phyloP scores from a whole-genome alignment of 2,113 vertebrate genomes.

The Microcebus tavaratra region DNA sequence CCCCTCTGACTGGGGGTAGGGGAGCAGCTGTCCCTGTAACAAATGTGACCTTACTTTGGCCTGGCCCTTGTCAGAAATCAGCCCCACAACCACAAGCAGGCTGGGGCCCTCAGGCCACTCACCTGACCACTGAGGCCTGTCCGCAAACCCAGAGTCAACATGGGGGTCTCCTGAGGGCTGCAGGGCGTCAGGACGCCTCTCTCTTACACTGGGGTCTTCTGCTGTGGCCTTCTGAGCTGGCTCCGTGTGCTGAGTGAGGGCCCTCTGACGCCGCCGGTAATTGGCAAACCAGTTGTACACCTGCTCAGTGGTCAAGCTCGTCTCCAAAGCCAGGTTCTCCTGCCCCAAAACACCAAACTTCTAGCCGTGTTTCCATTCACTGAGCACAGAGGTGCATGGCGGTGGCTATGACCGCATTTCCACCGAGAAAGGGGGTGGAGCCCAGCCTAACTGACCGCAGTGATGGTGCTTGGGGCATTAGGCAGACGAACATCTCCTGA shows the following conservation, averaged over 20 bases:
- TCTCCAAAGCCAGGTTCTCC: constrained; percentile 74
- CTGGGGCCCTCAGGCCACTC: neutral
- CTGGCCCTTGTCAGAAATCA: neutral
- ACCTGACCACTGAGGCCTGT: constrained; percentile 35
- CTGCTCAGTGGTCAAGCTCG: constrained; percentile 71
- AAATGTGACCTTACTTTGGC: neutral
- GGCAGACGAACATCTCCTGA: neutral
- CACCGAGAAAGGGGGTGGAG: neutral
- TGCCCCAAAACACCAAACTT: constrained; percentile 50
- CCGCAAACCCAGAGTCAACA: neutral
- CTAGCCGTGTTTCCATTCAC: neutral
- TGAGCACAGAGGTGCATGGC: neutral
- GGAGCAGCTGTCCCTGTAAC: too few species aligned
- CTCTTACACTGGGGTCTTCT: neutral
- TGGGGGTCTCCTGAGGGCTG: constrained; percentile 13
- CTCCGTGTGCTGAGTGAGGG: rapidly evolving
- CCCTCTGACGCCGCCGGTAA: constrained; percentile 73
- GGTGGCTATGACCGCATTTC: neutral
- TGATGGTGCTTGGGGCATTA: neutral
- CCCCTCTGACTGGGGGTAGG: rapidly evolving
- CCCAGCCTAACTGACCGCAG: neutral
- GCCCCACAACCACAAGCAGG: neutral
- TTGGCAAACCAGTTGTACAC: constrained; percentile 86
- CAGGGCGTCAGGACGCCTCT: neutral
- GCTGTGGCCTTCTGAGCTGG: neutral